Percentiles rank a stretch among this genome's conserved stretches.
Conservation (phyloP, 2,797 vertebrate genomes). For the Octomys mimax region DNA sequence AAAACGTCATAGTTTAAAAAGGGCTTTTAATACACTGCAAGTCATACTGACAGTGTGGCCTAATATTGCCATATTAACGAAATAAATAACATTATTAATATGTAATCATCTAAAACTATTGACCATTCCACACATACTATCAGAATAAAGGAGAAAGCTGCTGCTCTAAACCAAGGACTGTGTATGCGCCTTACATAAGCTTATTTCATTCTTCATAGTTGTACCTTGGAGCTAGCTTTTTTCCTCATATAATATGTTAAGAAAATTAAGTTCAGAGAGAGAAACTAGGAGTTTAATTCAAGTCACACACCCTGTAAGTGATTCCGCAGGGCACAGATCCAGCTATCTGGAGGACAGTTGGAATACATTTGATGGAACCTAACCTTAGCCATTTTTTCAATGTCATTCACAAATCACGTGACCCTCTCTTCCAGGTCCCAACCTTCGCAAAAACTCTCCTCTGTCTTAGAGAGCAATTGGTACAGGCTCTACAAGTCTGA, state of each 20-base stretch:
- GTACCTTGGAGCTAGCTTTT: background rate
- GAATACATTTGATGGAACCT: background rate
- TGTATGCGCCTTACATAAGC: background rate
- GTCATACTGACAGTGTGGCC: background rate
- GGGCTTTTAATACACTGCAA: background rate
- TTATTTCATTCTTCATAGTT: background rate
- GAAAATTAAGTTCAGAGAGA: background rate
- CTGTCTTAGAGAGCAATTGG: background rate
- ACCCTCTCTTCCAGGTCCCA: background rate
- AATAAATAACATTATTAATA: constrained; percentile 37
- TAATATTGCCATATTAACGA: constrained; percentile 57
- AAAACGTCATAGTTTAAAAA: background rate
- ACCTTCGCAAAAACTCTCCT: background rate
- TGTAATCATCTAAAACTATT: background rate
- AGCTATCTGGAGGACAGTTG: background rate
- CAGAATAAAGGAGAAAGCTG: background rate
- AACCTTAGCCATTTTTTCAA: background rate
- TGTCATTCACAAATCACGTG: background rate
- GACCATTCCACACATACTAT: background rate
- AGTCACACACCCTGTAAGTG: background rate
- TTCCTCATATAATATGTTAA: background rate
- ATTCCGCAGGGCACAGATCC: background rate
- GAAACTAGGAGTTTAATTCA: background rate
- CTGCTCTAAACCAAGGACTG: background rate
- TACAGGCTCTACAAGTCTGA: too few relatives aligned